These are phyloP conservation scores for Lingula anatina DNA, from an alignment of 2,888 invertebrate genomes.

Conservation along the genomic window DNA sequence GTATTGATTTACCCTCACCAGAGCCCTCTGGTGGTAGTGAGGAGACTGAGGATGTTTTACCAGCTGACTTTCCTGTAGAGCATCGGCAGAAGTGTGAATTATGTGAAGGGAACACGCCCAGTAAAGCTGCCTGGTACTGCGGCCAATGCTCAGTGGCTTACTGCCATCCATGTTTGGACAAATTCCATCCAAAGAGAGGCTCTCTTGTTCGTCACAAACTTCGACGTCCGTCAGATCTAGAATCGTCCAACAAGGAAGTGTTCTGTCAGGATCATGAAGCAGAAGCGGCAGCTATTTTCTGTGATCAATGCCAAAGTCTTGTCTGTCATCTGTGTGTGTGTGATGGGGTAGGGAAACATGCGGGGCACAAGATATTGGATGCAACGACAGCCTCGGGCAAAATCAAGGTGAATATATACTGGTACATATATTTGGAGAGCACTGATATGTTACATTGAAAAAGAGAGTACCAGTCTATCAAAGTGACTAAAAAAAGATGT, in stretches of 20 bases:
- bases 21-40: no score
- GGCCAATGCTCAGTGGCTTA: conserved; percentile 41
- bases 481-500: no score
- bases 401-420: conserved; percentile 24
- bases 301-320: conserved; percentile 35
- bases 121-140: conserved; percentile 35
- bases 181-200: conserved; percentile 37
- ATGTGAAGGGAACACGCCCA: conserved; percentile 27
- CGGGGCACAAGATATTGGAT: conserved; percentile 38
- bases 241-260: conserved; percentile 16
- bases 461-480: no score
- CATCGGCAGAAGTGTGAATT: conserved; percentile 24
- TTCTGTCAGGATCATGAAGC: conserved; percentile 33
- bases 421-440: no score
- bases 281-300: conserved; percentile 36
- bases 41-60: no score
- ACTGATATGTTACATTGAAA: no score
- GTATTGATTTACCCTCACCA: conserved; percentile 25
- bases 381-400: conserved; percentile 36
- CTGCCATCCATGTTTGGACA: conserved; percentile 35
- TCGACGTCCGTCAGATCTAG: conserved; percentile 15
- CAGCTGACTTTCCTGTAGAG: background rate
- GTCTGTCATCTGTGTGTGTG: conserved; percentile 46
- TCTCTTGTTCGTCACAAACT: conserved; percentile 31
- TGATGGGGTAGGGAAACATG: conserved; percentile 41